Evolutionary conservation across 2,113 vertebrate genomes (phyloP).

Genomic region (Tupaia chinensis): DNA sequence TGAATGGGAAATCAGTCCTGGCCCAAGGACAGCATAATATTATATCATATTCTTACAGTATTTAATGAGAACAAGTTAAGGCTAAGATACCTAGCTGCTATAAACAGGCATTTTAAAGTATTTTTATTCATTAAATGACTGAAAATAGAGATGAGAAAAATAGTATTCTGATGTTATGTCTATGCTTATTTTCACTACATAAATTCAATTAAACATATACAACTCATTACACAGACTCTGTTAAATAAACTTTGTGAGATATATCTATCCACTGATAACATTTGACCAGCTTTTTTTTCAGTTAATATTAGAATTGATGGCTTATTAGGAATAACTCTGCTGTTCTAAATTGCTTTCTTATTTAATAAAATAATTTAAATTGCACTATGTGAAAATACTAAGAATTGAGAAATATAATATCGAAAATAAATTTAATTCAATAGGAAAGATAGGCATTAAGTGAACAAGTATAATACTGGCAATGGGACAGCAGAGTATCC

Average conservation of each 20-base stretch:
- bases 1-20: neutral
- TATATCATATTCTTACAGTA: neutral
- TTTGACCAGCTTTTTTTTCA: neutral
- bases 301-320: neutral
- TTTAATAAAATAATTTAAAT: conserved; percentile 13
- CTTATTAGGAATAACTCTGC: neutral
- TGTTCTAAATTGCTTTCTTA: neutral
- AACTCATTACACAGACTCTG: neutral
- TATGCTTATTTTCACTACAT: neutral
- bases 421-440: neutral
- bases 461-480: neutral
- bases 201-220: neutral
- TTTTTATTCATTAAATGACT: neutral
- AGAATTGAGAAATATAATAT: neutral
- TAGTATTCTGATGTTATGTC: neutral
- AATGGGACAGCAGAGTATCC: neutral
- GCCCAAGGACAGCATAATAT: neutral
- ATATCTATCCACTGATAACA: neutral
- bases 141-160: neutral
- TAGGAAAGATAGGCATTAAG: neutral
- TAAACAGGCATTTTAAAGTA: neutral
- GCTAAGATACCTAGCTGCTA: neutral
- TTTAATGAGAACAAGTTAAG: neutral
- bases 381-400: neutral
- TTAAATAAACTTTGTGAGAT: neutral